Evolutionary conservation across 64 coral and sea anemone genomes (phyloP).

Genomic region (Actinia tenebrosa): DNA sequence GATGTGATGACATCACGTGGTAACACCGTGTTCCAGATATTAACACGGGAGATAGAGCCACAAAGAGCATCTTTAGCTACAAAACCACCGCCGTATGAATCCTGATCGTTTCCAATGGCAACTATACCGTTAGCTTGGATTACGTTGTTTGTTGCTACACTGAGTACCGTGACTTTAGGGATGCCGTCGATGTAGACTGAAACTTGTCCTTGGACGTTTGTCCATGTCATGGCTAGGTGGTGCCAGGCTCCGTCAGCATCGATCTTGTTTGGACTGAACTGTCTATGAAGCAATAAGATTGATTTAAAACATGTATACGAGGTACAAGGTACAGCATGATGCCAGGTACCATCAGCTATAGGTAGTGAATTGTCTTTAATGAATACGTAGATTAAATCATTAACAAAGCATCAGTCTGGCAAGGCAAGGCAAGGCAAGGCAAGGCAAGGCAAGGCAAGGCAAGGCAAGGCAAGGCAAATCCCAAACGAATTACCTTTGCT

Average conservation of each 20-base stretch:
- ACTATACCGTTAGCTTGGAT: conserved; percentile 19
- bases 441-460: background rate
- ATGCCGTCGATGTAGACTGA: conserved; percentile 44
- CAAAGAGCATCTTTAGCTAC: conserved; percentile 20
- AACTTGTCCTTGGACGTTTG: conserved; percentile 30
- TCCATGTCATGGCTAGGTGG: conserved; percentile 58
- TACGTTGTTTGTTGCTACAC: background rate
- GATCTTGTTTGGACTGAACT: background rate
- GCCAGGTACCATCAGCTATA: no score
- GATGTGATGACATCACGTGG: conserved; percentile 33
- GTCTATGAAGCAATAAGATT: background rate
- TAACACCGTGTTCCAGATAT: conserved; percentile 64
- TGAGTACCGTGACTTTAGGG: background rate
- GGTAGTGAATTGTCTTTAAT: no score
- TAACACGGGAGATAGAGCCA: conserved; percentile 56
- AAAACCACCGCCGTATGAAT: conserved; percentile 16
- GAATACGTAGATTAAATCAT: no score
- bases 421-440: no score
- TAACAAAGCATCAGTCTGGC: no score
- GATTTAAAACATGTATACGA: no score
- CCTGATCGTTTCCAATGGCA: conserved; percentile 53
- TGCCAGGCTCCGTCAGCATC: conserved; percentile 48
- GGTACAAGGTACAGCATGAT: no score
- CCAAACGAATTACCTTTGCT: background rate
- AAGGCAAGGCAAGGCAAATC: no score